Evolutionary conservation across 2,888 invertebrate genomes (phyloP), one percentile per base, ranked within the genome.

Genomic region (Shargacucullia verbasci): DNA sequence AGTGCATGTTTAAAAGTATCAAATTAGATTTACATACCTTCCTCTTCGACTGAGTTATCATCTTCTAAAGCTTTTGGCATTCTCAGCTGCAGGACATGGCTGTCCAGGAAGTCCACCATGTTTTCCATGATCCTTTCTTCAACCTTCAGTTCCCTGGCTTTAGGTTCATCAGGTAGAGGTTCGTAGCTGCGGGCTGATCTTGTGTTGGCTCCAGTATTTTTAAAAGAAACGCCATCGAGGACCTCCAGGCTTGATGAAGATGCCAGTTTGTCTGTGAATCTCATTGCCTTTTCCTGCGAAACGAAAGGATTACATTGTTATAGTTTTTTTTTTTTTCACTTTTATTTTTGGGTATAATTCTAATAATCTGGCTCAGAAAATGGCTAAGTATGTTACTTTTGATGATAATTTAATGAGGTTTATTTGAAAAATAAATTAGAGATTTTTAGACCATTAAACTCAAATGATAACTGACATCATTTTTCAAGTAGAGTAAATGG

Each of bases 41-140:
- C 94, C 64, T 92, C 93, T 70, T 93, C 93, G 48, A 92, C 80
- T 0, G 90, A 84, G 73, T 92, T 92, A 31, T 93, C 92, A 34
- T 94, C 93, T 75, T 87, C 87, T 20, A 92, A 89, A 10, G 89
- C 83, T 62, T 88, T 93, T 0, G 94, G 94, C 92, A 94, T 92
- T 71, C 94, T 91, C 10, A 94, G 76, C 69, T 91, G 91, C 3
- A 94, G 70, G 0, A 89, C 90, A 55, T 93, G 93, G 59, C 81
- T 89, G 55, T 94, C 94, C 10, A 94, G 70, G 80, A 94, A 93
- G 75, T 94, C 93, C 0, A 92, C 87, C 0, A 94, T 84, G 34
- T 93, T 93, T 40, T 94, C 94, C 84, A 93, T 76, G 40, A 94
- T 93, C 60, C 94, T 89, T 41, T 94, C 94, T 78, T 93, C 94